Percentiles rank a stretch among this genome's conserved stretches.
Evolutionary conservation across 2,113 vertebrate genomes (phyloP).

Genomic region (Cinclus cinclus): DNA sequence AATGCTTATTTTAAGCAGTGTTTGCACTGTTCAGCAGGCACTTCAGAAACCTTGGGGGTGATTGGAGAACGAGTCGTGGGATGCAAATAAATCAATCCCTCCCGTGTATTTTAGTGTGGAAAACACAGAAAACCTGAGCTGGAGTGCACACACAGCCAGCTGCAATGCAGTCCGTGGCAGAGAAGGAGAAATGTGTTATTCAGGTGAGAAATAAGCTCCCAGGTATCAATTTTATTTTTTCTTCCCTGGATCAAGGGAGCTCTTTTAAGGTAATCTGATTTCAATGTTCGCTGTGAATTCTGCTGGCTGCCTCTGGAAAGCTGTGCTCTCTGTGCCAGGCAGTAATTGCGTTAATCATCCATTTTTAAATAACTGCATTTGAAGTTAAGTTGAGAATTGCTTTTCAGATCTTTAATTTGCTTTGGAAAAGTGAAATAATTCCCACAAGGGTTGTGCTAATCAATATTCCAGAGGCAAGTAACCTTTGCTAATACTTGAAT

Average conservation of each 20-base stretch:
- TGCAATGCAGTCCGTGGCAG: not conserved
- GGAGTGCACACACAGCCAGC: not conserved
- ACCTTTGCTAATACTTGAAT: slow-evolving; percentile 25
- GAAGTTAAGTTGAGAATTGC: slow-evolving; percentile 68
- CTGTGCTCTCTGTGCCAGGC: slow-evolving; percentile 23
- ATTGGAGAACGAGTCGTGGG: not conserved
- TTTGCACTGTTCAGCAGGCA: not conserved
- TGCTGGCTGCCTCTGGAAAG: slow-evolving; percentile 46
- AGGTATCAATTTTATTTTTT: slow-evolving; percentile 50
- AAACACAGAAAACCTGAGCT: not conserved
- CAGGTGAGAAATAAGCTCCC: slow-evolving; percentile 43
- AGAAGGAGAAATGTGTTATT: not conserved
- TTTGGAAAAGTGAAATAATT: slow-evolving; percentile 65
- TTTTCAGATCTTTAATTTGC: slow-evolving; percentile 70
- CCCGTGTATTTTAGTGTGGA: not conserved
- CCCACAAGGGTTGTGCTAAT: slow-evolving; percentile 10
- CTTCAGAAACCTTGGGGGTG: not conserved
- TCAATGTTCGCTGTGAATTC: slow-evolving; percentile 22
- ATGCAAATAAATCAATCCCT: not conserved
- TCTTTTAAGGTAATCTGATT: slow-evolving; percentile 62
- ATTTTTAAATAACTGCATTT: slow-evolving; percentile 70
- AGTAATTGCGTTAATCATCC: slow-evolving; percentile 66
- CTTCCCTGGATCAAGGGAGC: slow-evolving; percentile 33
- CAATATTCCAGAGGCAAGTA: slow-evolving; percentile 32
- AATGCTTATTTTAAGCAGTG: not conserved